Evolutionary conservation across 1,140 invertebrate genomes (phyloP).

Genomic region (Aphaenogaster rudis): DNA sequence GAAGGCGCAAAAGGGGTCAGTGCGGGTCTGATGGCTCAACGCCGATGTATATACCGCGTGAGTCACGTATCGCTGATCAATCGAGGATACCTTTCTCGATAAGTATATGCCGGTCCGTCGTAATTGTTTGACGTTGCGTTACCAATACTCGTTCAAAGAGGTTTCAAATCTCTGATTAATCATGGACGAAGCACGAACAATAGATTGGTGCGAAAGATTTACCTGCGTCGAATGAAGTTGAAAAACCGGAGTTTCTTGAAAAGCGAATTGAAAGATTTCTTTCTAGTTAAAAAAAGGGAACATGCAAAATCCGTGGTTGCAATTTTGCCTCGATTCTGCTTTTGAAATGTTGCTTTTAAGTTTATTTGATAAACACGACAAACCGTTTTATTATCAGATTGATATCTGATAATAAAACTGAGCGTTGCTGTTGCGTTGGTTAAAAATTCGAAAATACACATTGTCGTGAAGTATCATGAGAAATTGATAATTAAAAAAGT

Average conservation of each 20-base stretch:
- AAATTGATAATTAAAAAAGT: not conserved
- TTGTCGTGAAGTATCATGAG: not conserved
- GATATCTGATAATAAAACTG: not conserved
- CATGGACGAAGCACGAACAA: not conserved
- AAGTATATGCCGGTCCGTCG: not conserved
- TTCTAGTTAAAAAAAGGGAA: not conserved
- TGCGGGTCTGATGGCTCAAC: constrained; percentile 9
- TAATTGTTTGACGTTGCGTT: not conserved
- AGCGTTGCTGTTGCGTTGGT: not conserved
- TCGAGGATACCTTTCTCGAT: constrained; percentile 44
- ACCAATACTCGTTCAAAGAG: not conserved
- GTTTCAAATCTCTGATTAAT: not conserved
- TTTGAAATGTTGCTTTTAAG: not conserved
- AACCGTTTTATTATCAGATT: not conserved
- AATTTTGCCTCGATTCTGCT: not conserved
- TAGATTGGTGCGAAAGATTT: not conserved
- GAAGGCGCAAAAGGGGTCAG: constrained; percentile 76
- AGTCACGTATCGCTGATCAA: constrained; percentile 74
- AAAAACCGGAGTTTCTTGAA: not conserved
- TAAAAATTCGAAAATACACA: not conserved
- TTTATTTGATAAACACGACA: not conserved
- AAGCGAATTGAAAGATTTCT: not conserved
- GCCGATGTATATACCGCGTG: constrained; percentile 63
- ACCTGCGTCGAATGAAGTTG: not conserved
- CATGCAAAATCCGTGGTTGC: not conserved